phyloP scores from a whole-genome alignment of 2,797 vertebrate genomes.

The Neosalanx taihuensis region DNA sequence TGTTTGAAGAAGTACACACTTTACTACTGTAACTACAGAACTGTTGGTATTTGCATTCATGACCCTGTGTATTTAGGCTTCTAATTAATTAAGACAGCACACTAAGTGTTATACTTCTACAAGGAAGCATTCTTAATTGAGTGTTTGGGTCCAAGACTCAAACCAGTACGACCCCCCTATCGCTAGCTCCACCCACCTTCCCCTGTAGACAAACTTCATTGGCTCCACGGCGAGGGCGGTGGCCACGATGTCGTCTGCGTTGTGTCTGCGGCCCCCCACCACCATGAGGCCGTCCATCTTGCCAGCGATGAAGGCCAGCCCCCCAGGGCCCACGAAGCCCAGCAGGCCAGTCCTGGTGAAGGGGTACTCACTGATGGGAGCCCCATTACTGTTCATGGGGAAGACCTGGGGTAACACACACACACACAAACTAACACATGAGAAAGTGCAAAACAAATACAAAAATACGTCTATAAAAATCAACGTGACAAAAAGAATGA shows the following conservation, averaged over 20 bases:
- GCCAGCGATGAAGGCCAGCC: slow-evolving; percentile 94
- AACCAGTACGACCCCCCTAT: background rate
- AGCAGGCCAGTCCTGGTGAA: slow-evolving; percentile 93
- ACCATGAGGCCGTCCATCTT: slow-evolving; percentile 99
- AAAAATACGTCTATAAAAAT: background rate
- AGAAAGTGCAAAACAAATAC: background rate
- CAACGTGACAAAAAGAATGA: background rate
- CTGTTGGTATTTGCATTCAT: too few relatives aligned
- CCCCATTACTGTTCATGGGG: slow-evolving; percentile 87
- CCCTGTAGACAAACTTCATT: slow-evolving; percentile 99
- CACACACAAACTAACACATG: background rate
- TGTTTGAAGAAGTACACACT: too few relatives aligned
- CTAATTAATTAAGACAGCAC: background rate
- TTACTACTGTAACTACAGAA: too few relatives aligned
- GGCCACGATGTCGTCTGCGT: slow-evolving; percentile 97
- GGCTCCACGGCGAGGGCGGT: slow-evolving; percentile 97
- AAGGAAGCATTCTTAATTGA: too few relatives aligned
- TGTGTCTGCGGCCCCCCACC: slow-evolving; percentile 94
- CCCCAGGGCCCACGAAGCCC: slow-evolving; percentile 94
- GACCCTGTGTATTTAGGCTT: too few relatives aligned
- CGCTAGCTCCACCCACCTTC: slow-evolving; percentile 77
- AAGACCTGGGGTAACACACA: slow-evolving; percentile 79
- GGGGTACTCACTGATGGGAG: slow-evolving; percentile 93
- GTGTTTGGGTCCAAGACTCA: background rate
- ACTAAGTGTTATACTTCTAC: background rate